A percentile compares a stretch with the other conserved stretches of the same genome.
These are phyloP conservation scores for Myanophis thanlyinensis DNA, from an alignment of 2,113 vertebrate genomes.

Conservation along the genomic window DNA sequence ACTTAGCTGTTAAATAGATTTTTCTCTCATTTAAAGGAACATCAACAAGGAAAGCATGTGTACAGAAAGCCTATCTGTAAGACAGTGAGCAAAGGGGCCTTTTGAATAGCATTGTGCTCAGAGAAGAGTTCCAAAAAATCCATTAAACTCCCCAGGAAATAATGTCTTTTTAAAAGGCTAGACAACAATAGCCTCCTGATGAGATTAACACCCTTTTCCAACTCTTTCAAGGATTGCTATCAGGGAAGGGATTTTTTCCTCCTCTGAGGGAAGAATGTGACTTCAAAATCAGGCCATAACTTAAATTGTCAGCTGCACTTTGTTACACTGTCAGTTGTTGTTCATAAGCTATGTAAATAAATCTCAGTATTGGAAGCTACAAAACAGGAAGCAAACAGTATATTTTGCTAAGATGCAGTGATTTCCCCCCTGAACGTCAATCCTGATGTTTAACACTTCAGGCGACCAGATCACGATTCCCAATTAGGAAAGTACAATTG, in stretches of 20 bases:
- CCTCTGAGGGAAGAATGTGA: neutral
- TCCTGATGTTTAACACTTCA: neutral
- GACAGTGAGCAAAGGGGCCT: neutral
- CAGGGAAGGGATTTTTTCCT: neutral
- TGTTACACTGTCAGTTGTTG: conserved; percentile 6
- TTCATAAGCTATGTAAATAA: conserved; percentile 28
- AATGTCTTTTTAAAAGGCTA: conserved; percentile 15
- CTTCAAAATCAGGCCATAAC: neutral
- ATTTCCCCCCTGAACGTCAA: neutral
- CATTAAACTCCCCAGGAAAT: neutral
- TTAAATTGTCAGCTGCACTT: neutral
- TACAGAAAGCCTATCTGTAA: neutral
- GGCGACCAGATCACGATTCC: neutral
- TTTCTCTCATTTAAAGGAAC: neutral
- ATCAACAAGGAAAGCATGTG: neutral
- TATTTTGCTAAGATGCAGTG: neutral
- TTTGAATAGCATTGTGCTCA: neutral
- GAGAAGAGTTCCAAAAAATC: conserved; percentile 7
- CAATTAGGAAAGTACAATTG: neutral
- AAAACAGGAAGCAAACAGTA: conserved; percentile 1
- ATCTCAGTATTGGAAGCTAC: conserved; percentile 13
- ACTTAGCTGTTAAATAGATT: neutral
- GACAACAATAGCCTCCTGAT: neutral
- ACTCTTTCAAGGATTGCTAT: conserved; percentile 18
- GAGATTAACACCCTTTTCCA: neutral